These are phyloP conservation scores for Drosophila recens DNA, from an alignment of 2,888 invertebrate genomes.

Conservation along the genomic window DNA sequence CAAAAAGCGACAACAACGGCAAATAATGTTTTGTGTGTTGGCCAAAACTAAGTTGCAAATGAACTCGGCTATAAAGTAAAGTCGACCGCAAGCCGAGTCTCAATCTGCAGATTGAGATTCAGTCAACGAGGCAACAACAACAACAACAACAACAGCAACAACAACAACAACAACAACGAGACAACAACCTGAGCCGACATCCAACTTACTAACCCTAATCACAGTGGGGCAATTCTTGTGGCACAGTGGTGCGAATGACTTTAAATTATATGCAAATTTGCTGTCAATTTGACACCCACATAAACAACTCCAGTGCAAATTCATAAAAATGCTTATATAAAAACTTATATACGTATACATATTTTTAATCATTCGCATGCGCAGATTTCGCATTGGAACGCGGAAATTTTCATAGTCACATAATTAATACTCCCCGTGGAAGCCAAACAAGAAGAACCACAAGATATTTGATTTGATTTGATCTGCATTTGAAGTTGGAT, in stretches of 20 bases:
- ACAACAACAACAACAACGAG: slow-evolving; percentile 20
- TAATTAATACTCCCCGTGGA: slow-evolving; percentile 17
- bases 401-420: slow-evolving; percentile 5
- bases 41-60: slow-evolving; percentile 67
- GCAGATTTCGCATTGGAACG: slow-evolving; percentile 15
- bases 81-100: slow-evolving; percentile 53
- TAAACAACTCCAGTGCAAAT: slow-evolving; percentile 4
- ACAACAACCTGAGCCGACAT: slow-evolving; percentile 17
- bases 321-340: not conserved
- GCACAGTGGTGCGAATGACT: slow-evolving; percentile 37
- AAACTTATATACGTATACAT: not conserved
- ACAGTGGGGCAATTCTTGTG: slow-evolving; percentile 40
- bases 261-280: slow-evolving; percentile 17
- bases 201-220: slow-evolving; percentile 44
- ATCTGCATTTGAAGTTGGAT: slow-evolving; percentile 35
- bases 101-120: slow-evolving; percentile 22
- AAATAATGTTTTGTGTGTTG: slow-evolving; percentile 49
- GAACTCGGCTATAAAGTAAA: slow-evolving; percentile 43
- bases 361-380: not conserved
- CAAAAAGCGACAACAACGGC: slow-evolving; percentile 44
- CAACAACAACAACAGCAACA: not conserved
- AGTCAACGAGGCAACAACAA: slow-evolving; percentile 20
- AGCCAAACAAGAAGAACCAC: slow-evolving; percentile 47
- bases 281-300: slow-evolving; percentile 23
- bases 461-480: slow-evolving; percentile 40